Base-by-base conservation (phyloP, 1,140 invertebrate genomes). In the Trigoniulus corallinus region DNA sequence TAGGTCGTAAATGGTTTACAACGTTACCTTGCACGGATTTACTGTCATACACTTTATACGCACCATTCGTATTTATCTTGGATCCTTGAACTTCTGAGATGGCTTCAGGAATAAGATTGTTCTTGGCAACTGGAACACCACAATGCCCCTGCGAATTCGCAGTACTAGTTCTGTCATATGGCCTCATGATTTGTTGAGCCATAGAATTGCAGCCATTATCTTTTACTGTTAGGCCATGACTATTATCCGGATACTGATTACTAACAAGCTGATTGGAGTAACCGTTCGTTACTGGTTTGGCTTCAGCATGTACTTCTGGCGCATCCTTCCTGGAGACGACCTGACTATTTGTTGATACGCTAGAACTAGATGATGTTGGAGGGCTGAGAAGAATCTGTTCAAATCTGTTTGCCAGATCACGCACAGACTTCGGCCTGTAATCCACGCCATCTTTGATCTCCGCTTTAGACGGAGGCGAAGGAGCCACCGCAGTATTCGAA, bases 391-490 rank as follows among this genome's bases (percentile, higher is more conserved):
- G 7, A 34, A 7, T 34, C 15, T 34, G 78, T 67, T 91, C 85
- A 65, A 89, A 89, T 61, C 78, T 78, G 1, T 82, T 81, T 2
- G 85, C 82, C 59, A 89, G 75, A 62, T 87, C 83, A 66, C 76
- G 79, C 0, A 86, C 84, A 39, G 68, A 78, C 59, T 18, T 44
- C 21, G 42, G 4, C 12, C 12, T 4, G 21, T 44, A 44, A 44
- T 24, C 29, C 15, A 34, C 29, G 15, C 7, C 29, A 34, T 7
- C 7, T 34, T 34, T 7, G 15, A 34, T 7, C 15, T 34, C 7
- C 29, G 29, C 29, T 34, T 7, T 15, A 34, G 29, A 15, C 15
- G 7, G 29, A 7, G 7, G 7, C 15, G 7, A 15, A 7, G 29
- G 29, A 34, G n/a, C n/a, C n/a, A n/a, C n/a, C 15, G 7, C 7